These are phyloP conservation scores for Limnephilus auricula DNA, from an alignment of 2,888 invertebrate species.

Conservation along the genomic window DNA sequence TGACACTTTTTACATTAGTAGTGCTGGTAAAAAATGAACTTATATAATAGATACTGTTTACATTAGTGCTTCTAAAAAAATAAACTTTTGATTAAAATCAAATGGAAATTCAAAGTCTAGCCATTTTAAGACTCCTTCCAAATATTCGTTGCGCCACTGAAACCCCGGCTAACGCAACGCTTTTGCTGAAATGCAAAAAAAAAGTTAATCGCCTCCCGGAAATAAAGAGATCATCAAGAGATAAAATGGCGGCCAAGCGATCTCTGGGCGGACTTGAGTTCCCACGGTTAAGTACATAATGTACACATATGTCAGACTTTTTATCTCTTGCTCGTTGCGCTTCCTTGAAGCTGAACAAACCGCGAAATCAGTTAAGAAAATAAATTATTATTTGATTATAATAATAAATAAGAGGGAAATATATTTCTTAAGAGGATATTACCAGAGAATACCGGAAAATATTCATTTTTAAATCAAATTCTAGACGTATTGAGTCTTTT, in stretches of 20 bases:
- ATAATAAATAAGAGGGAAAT: too few relatives aligned
- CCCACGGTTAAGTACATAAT: constrained; percentile 13
- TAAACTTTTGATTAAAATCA: background rate
- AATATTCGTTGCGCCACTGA: background rate
- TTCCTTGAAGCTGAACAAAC: background rate
- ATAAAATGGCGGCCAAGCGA: background rate
- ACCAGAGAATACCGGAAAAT: too few relatives aligned
- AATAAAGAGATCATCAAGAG: constrained; percentile 11
- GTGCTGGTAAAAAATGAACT: too few relatives aligned
- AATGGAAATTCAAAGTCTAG: background rate
- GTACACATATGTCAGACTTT: constrained; percentile 9
- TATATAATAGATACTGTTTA: too few relatives aligned
- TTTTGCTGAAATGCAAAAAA: constrained; percentile 35
- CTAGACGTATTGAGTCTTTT: too few relatives aligned
- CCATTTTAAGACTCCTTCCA: background rate
- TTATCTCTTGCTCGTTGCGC: background rate
- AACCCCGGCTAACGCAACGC: background rate
- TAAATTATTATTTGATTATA: background rate
- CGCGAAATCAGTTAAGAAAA: background rate
- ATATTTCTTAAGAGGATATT: too few relatives aligned
- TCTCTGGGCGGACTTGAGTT: background rate
- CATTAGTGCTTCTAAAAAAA: too few relatives aligned
- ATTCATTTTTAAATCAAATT: too few relatives aligned
- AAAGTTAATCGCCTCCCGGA: constrained; percentile 29
- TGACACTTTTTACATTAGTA: too few relatives aligned